Conservation (phyloP, 2,797 vertebrate genomes). For the Tachyglossus aculeatus region DNA sequence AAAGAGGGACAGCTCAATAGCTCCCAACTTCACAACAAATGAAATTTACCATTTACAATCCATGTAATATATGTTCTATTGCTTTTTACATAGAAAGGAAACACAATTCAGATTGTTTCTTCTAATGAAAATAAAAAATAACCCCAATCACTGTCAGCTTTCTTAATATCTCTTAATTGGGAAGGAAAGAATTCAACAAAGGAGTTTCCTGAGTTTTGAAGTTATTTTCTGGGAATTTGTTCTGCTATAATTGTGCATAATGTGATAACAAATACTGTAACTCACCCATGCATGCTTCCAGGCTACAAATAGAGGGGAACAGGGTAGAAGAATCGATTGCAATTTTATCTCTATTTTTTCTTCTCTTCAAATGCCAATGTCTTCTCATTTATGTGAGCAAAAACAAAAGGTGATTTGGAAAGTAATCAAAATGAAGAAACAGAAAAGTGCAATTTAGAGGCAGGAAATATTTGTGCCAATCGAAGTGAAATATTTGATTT, state of each 20-base stretch:
- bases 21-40: not conserved
- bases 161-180: not conserved
- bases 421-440: slow-evolving; percentile 15
- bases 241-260: not conserved
- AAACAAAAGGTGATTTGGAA: slow-evolving; percentile 29
- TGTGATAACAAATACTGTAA: not conserved
- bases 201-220: not conserved
- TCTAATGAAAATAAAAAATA: slow-evolving; percentile 1
- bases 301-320: not conserved
- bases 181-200: not conserved
- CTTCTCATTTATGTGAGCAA: slow-evolving; percentile 8
- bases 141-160: not conserved
- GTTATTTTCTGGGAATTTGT: not conserved
- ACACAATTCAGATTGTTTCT: not conserved
- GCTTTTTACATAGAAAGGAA: slow-evolving; percentile 11
- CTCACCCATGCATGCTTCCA: not conserved
- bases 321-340: not conserved
- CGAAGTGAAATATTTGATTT: slow-evolving; percentile 10
- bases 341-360: not conserved
- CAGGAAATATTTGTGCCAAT: not conserved
- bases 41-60: not conserved
- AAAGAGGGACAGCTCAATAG: not conserved
- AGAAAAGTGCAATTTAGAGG: slow-evolving; percentile 21
- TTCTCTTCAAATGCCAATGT: slow-evolving; percentile 2
- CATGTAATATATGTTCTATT: not conserved